Evolutionary conservation across 2,797 vertebrate species (phyloP).

Genomic region (Neosalanx taihuensis): DNA sequence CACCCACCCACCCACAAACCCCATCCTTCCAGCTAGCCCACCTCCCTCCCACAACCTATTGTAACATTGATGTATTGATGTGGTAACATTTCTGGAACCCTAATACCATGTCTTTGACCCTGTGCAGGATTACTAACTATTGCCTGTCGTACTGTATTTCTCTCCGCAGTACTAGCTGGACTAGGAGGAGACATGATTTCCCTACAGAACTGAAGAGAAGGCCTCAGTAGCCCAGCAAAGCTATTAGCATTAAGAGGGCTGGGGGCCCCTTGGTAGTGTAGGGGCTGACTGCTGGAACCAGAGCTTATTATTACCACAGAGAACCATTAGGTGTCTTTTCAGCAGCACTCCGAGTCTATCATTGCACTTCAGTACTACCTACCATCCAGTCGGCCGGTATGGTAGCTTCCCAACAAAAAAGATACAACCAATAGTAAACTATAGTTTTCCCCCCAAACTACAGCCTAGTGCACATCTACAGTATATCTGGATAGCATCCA

Average conservation of each 20-base stretch:
- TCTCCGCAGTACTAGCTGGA: slow-evolving; percentile 44
- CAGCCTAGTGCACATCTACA: slow-evolving; percentile 27
- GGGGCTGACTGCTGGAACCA: slow-evolving; percentile 38
- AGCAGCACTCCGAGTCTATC: slow-evolving; percentile 46
- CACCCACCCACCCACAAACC: background rate
- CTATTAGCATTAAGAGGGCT: slow-evolving; percentile 68
- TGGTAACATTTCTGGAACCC: slow-evolving; percentile 67
- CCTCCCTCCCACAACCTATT: slow-evolving; percentile 52
- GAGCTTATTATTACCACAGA: slow-evolving; percentile 62
- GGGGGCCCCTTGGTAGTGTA: slow-evolving; percentile 61
- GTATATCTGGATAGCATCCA: slow-evolving; percentile 24
- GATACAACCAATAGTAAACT: slow-evolving; percentile 16
- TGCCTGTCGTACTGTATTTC: slow-evolving; percentile 59
- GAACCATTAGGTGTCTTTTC: slow-evolving; percentile 60
- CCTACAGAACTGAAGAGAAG: slow-evolving; percentile 55
- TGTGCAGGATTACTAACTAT: slow-evolving; percentile 61
- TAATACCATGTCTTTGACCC: slow-evolving; percentile 59
- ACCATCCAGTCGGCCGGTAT: slow-evolving; percentile 28
- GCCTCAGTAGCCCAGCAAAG: slow-evolving; percentile 47
- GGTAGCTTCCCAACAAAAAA: slow-evolving; percentile 25
- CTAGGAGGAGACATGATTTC: slow-evolving; percentile 64
- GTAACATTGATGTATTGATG: slow-evolving; percentile 66
- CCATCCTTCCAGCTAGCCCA: slow-evolving; percentile 50
- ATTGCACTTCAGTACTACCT: slow-evolving; percentile 45
- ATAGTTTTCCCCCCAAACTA: slow-evolving; percentile 29